Base-by-base conservation (phyloP, 2,797 vertebrate genomes). In the Moxostoma hubbsi region DNA sequence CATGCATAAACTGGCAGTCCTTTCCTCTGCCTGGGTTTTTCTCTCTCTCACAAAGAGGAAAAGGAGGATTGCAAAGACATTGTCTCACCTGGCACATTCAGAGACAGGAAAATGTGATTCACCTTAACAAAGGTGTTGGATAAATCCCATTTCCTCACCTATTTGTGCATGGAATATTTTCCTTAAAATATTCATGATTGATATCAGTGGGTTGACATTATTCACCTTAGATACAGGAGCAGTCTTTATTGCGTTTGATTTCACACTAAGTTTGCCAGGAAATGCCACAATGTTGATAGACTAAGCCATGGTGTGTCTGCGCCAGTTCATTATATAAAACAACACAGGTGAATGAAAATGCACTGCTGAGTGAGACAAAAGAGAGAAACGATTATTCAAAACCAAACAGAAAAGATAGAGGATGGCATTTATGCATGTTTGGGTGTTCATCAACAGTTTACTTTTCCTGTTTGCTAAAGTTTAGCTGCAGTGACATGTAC, bases 141-240 rank as follows among this genome's bases (percentile, higher is more conserved):
- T 80, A 74, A 61, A 85, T 83, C 75, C 86, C 83, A 87, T 88
- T 89, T 90, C 80, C 86, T 85, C 72, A 73, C 84, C 75, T 81
- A 88, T 89, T 90, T 90, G 78, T 51, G 73, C 84, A 77, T 88
- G 88, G 78, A 90, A 91, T 87, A 84, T 83, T 73, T 70, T 53
- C 75, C 84, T 87, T 92, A 84, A 90, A 92, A 91, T 91, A 93
- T 92, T 89, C 86, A 91, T 85, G 83, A 87, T 87, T 66, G 84
- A 86, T 87, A 84, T 85, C 85, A 86, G 73, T 82, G 81, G 83
- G 82, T 58, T 80, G 88, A 87, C 77, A 86, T 84, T 51, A 81
- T 80, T 80, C 79, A 16, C 78, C 82, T 86, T 84, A 89, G 87
- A 92, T 90, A 92, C 84, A 66, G 81, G 76, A 75, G 85, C 78